Conservation (phyloP, 2,113 vertebrate genomes). For the Callipepla californica region DNA sequence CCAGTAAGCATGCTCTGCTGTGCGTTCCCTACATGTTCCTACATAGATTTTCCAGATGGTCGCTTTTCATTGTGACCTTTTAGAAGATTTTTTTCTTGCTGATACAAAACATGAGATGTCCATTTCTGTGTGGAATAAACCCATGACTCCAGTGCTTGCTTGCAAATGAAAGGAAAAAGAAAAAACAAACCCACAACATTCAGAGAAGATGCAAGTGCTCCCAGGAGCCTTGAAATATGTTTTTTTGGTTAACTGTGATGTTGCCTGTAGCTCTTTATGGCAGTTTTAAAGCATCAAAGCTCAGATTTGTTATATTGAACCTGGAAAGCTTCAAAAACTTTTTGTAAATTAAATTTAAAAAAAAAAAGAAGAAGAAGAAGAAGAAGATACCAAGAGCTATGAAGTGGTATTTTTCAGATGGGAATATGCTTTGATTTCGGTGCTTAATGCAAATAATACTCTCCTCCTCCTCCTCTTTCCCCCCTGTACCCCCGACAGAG, state of each 20-base stretch:
- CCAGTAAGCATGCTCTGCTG: accelerated
- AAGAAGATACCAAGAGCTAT: not conserved
- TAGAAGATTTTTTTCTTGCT: not conserved
- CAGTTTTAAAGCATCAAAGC: conserved; percentile 52
- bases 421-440: conserved; percentile 35
- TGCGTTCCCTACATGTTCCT: not conserved
- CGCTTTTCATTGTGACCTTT: not conserved
- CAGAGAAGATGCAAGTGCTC: not conserved
- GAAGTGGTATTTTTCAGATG: conserved; percentile 15
- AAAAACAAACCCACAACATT: not conserved
- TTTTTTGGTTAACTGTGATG: conserved; percentile 20
- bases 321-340: conserved; percentile 48
- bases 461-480: not conserved
- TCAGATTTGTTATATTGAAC: conserved; percentile 19
- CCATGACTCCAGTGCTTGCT: not conserved
- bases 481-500: not conserved
- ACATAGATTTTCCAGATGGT: not conserved
- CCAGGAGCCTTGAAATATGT: not conserved
- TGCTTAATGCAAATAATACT: conserved; percentile 4
- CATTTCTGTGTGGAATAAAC: not conserved
- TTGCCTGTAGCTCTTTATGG: conserved; percentile 25
- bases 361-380: not conserved
- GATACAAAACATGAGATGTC: not conserved
- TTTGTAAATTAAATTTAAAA: conserved; percentile 13
- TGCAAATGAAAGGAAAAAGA: not conserved